Evolutionary conservation across 1,140 invertebrate genomes (phyloP).

Genomic region (Drosophila sechellia): DNA sequence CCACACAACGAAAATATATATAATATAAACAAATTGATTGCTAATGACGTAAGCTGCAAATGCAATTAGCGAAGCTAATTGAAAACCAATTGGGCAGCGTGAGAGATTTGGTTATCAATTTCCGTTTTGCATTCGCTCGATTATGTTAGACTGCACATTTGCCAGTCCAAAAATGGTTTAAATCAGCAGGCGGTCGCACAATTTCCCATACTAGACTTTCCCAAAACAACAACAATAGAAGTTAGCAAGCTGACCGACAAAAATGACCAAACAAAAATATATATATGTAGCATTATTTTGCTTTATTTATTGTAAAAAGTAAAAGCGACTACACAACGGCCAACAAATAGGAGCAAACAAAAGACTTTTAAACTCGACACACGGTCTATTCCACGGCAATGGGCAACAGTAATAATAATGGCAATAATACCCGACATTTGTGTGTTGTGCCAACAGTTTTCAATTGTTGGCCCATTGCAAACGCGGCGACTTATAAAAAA

Average conservation of each 20-base stretch:
- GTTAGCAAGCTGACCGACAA: slow-evolving; percentile 12
- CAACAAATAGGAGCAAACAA: slow-evolving; percentile 34
- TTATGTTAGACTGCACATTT: slow-evolving; percentile 28
- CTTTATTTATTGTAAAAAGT: slow-evolving; percentile 53
- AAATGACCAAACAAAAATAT: background rate
- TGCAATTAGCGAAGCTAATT: slow-evolving; percentile 45
- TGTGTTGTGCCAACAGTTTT: slow-evolving; percentile 56
- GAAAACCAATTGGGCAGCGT: slow-evolving; percentile 45
- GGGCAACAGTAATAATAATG: slow-evolving; percentile 35
- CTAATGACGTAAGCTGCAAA: slow-evolving; percentile 37
- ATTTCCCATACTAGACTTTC: slow-evolving; percentile 51
- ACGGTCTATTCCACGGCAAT: slow-evolving; percentile 7
- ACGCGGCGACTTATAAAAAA: background rate
- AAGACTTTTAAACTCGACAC: slow-evolving; percentile 40
- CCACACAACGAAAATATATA: background rate
- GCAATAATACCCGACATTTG: slow-evolving; percentile 42
- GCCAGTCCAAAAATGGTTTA: slow-evolving; percentile 31
- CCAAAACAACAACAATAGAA: slow-evolving; percentile 12
- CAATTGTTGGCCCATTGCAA: slow-evolving; percentile 45
- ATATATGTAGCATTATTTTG: slow-evolving; percentile 8
- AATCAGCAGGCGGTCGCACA: slow-evolving; percentile 41
- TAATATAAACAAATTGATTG: slow-evolving; percentile 5
- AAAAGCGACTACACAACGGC: slow-evolving; percentile 48
- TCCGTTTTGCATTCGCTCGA: slow-evolving; percentile 31
- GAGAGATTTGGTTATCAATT: slow-evolving; percentile 42